A percentile compares a stretch with the other conserved stretches of the same genome.
Conservation (phyloP, 2,797 vertebrate species). For the Urosaurus nigricauda region DNA sequence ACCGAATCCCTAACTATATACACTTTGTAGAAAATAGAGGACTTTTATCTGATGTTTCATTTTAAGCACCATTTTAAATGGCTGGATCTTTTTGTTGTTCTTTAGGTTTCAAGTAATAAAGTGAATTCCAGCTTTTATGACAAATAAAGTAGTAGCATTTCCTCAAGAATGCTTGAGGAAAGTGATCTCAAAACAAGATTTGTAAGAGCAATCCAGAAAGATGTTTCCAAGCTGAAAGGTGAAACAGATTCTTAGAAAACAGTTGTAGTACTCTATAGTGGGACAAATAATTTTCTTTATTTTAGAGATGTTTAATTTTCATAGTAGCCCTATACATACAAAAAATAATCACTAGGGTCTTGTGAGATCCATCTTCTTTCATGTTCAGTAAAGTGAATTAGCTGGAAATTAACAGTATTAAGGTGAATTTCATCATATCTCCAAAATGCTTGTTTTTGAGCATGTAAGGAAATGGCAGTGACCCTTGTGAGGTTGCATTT, state of each 20-base stretch:
- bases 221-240: background rate
- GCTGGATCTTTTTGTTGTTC: background rate
- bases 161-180: slow-evolving; percentile 25
- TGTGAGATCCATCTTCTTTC: background rate
- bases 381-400: background rate
- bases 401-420: too few species aligned
- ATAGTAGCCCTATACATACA: background rate
- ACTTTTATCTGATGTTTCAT: background rate
- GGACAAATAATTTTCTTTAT: background rate
- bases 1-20: background rate
- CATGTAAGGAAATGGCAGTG: background rate
- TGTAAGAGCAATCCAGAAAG: slow-evolving; percentile 3
- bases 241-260: background rate
- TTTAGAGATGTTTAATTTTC: background rate
- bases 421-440: background rate
- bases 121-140: background rate
- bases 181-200: background rate
- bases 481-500: background rate
- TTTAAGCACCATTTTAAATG: background rate
- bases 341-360: background rate
- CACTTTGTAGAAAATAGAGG: too few species aligned
- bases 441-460: background rate
- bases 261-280: background rate
- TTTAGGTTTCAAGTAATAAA: slow-evolving; percentile 13
- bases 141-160: slow-evolving; percentile 7